These are phyloP conservation scores for Gorsachius magnificus DNA, from an alignment of 2,797 vertebrate species.

Conservation along the genomic window DNA sequence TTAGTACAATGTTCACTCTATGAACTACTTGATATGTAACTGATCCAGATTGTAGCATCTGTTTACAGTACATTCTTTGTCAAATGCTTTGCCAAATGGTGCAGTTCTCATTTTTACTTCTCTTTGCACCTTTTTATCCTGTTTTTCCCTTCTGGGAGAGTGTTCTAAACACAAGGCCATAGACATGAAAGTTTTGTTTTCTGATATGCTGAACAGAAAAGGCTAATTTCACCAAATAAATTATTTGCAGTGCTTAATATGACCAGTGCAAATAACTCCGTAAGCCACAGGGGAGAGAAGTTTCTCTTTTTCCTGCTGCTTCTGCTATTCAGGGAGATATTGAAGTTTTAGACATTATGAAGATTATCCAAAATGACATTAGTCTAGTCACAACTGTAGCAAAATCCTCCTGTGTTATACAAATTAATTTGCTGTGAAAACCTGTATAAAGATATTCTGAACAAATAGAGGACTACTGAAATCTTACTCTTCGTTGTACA, in stretches of 20 bases:
- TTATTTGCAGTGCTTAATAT: not conserved
- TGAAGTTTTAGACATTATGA: slow-evolving; percentile 1
- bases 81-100: not conserved
- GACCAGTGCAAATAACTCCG: not conserved
- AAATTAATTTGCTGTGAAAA: slow-evolving; percentile 48
- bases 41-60: not conserved
- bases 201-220: not conserved
- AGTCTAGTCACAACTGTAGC: slow-evolving; percentile 32
- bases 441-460: slow-evolving; percentile 14
- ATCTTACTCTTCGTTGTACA: not conserved
- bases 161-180: not conserved
- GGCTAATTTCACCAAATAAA: slow-evolving; percentile 30
- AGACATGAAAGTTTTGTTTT: not conserved
- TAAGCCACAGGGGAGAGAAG: not conserved
- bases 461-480: slow-evolving; percentile 30
- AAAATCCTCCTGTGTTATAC: slow-evolving; percentile 51
- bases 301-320: slow-evolving; percentile 25
- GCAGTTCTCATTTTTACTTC: not conserved
- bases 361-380: slow-evolving; percentile 52
- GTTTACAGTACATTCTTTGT: not conserved
- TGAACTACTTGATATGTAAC: not conserved
- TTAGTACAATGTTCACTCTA: not conserved
- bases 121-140: not conserved
- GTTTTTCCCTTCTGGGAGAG: not conserved
- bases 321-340: not conserved